Evolutionary conservation across 2,888 invertebrate species (phyloP), one percentile per base, ranked within the genome.

Genomic region (Cosmorhoe ocellata): DNA sequence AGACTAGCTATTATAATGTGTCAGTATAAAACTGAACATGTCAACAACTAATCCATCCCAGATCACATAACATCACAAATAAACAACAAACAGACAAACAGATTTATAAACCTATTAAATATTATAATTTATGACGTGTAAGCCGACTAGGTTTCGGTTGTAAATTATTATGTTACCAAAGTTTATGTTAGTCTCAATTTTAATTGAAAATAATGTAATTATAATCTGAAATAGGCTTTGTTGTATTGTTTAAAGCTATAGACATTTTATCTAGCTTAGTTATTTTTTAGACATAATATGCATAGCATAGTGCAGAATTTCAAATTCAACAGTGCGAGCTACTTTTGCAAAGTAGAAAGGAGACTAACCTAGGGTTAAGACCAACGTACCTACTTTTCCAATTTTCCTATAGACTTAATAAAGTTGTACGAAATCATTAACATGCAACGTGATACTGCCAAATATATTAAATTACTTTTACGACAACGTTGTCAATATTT

Each of bases 21-120:
- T n/a, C n/a, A n/a, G n/a, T n/a, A n/a, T n/a, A n/a, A n/a, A n/a
- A n/a, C n/a, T n/a, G n/a, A n/a, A n/a, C n/a, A 14, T 30, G 28
- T 49, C 39, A 39, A 24, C 14, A 51, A 46, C 33, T 46, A 59
- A 60, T 56, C 50, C 58, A 54, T 65, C 61, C 69, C 65, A 70
- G 71, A 73, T 71, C 67, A 69, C 58, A 76, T 79, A 72, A 73
- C 63, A 72, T 78, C 67, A 74, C 71, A 63, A 69, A 59, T 66
- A 66, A 71, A 70, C 64, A 71, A 68, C 65, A 71, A 67, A 48
- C 44, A 28, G 40, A 38, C 46, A 59, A 66, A 65, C 66, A 74
- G 73, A 79, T 81, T 80, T 78, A 79, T 52, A 59, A 50, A 51
- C 59, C 65, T 64, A 70, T 74, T 74, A 74, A 72, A 42, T 59